phyloP scores from a whole-genome alignment of 2,888 invertebrate genomes.

The Melinopterus prodromus region DNA sequence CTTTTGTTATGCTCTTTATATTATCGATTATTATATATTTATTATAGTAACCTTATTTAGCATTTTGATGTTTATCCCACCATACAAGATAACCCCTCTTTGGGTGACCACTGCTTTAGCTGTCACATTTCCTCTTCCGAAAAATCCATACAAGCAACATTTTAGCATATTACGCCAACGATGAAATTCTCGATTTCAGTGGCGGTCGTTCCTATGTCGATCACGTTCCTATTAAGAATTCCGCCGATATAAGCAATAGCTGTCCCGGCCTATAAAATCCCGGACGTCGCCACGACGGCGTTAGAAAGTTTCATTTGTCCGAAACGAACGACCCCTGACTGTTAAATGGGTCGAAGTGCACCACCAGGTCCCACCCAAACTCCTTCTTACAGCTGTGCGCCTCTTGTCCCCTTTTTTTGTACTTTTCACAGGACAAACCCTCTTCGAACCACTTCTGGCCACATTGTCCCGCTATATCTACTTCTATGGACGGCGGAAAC shows the following conservation, averaged over 20 bases:
- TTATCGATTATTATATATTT: too few species aligned
- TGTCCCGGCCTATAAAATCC: constrained; percentile 32
- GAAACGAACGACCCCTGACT: background rate
- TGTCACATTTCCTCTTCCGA: too few species aligned
- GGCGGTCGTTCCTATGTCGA: constrained; percentile 21
- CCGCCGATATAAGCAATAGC: constrained; percentile 30
- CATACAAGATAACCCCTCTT: too few species aligned
- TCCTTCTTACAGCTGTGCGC: background rate
- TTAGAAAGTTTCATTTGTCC: constrained; percentile 31
- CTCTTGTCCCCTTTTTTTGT: background rate
- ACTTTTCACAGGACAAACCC: background rate
- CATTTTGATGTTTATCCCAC: too few species aligned
- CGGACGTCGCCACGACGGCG: constrained; percentile 22
- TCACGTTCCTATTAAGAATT: constrained; percentile 33
- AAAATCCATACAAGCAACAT: too few species aligned
- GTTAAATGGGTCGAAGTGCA: background rate
- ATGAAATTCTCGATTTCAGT: too few species aligned
- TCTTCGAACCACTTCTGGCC: background rate
- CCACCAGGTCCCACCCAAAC: background rate
- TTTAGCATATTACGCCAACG: too few species aligned
- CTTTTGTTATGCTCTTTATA: too few species aligned
- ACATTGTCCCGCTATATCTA: background rate
- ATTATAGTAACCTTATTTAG: too few species aligned
- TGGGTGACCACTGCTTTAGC: too few species aligned
- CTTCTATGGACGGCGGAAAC: background rate